These are phyloP conservation scores for Actias luna DNA, from an alignment of 2,888 invertebrate species.

Conservation along the genomic window DNA sequence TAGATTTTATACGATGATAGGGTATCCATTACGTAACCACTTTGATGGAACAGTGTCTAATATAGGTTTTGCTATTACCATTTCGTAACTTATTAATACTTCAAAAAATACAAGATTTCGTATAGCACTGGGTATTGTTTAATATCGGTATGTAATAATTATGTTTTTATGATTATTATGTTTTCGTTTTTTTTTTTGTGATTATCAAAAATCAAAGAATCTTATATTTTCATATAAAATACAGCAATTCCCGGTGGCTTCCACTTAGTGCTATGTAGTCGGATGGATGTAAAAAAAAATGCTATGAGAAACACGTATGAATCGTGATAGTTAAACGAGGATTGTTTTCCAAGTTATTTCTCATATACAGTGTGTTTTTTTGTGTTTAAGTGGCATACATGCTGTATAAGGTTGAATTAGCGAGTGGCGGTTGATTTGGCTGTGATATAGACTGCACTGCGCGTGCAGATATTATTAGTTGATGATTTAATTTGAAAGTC, in stretches of 20 bases:
- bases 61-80: too few relatives aligned
- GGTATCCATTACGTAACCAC: background rate
- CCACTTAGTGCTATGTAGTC: background rate
- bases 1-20: constrained; percentile 14
- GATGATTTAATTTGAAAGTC: constrained; percentile 29
- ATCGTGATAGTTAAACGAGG: background rate
- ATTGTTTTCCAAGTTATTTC: background rate
- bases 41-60: background rate
- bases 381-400: background rate
- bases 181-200: too few relatives aligned
- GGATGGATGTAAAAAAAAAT: background rate
- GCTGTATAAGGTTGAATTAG: constrained; percentile 5
- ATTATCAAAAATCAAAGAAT: too few relatives aligned
- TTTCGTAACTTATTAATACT: background rate
- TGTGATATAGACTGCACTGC: constrained; percentile 59
- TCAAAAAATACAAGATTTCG: too few relatives aligned
- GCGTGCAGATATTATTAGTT: constrained; percentile 37
- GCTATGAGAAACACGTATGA: background rate
- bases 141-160: too few relatives aligned
- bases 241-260: background rate
- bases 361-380: background rate
- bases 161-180: too few relatives aligned
- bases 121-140: too few relatives aligned
- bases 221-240: background rate
- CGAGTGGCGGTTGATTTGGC: constrained; percentile 64